Percentiles rank a stretch among this genome's conserved stretches.
Evolutionary conservation across 2,113 vertebrate species (phyloP).

Genomic region (Phasianus colchicus): DNA sequence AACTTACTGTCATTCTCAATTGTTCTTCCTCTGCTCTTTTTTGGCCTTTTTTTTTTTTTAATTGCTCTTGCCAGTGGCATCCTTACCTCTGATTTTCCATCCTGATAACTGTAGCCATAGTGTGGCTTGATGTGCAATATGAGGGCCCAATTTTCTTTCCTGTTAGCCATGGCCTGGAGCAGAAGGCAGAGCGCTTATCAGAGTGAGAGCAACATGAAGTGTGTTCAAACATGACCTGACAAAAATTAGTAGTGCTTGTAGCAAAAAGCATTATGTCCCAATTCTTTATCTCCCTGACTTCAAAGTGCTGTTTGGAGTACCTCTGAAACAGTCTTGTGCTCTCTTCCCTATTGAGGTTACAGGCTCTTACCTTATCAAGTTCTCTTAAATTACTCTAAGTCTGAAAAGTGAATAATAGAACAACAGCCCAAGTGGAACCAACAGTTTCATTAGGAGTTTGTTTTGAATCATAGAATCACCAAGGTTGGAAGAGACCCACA

Average conservation of each 20-base stretch:
- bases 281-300: neutral
- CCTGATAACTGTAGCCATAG: neutral
- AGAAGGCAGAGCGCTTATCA: neutral
- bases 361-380: neutral
- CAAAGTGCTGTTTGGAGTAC: neutral
- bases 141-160: neutral
- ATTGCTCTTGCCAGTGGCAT: neutral
- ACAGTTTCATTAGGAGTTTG: neutral
- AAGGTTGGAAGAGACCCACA: too few relatives aligned
- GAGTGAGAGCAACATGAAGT: neutral
- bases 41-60: neutral
- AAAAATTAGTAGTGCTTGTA: neutral
- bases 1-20: neutral
- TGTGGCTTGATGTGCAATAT: neutral
- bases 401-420: neutral
- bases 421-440: neutral
- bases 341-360: too few relatives aligned
- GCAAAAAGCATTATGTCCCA: neutral
- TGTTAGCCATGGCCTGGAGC: neutral
- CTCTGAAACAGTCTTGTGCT: neutral
- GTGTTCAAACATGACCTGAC: neutral
- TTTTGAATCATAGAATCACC: neutral
- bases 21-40: neutral
- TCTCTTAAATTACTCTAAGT: neutral
- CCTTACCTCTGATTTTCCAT: neutral